Conservation (phyloP, 2,797 vertebrate genomes). For the Muscicapa comitata region DNA sequence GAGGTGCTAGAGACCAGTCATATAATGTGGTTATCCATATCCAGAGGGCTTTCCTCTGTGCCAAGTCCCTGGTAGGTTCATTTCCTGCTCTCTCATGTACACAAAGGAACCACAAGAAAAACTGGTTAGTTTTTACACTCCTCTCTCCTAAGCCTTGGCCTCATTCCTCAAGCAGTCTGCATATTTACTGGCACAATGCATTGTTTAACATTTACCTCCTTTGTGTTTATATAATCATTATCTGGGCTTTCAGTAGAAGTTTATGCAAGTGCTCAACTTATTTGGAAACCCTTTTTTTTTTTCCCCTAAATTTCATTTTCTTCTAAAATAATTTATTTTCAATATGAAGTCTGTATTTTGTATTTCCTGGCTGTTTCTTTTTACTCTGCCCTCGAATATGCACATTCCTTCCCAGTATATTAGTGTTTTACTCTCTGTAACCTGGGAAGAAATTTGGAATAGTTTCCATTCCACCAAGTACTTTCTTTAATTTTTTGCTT, state of each 20-base stretch:
- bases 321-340: neutral
- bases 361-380: neutral
- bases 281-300: neutral
- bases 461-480: neutral
- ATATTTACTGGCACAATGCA: neutral
- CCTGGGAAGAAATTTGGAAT: neutral
- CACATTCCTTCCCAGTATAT: accelerated
- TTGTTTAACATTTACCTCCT: neutral
- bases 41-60: neutral
- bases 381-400: neutral
- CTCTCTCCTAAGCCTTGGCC: neutral
- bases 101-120: neutral
- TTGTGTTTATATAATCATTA: neutral
- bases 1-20: neutral
- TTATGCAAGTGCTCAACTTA: neutral
- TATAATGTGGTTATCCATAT: neutral
- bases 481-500: neutral
- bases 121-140: neutral
- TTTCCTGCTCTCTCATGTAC: neutral
- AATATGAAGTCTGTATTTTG: neutral
- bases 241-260: neutral
- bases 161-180: neutral
- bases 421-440: neutral
- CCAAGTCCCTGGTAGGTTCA: neutral
- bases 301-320: neutral